Evolutionary conservation across 2,113 vertebrate species (phyloP).

Genomic region (Rhinolophus sinicus): DNA sequence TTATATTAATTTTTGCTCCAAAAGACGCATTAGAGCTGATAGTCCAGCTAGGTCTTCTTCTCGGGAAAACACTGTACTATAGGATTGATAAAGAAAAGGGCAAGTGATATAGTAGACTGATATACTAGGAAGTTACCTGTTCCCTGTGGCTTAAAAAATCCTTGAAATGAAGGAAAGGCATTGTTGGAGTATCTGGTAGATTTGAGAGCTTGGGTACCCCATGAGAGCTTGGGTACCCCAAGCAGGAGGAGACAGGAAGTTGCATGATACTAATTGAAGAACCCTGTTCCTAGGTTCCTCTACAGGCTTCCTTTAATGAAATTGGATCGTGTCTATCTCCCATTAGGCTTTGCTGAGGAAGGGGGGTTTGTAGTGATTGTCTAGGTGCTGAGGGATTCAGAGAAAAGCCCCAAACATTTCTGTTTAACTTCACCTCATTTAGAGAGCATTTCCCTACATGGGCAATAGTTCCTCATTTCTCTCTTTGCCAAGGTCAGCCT

Average conservation of each 20-base stretch:
- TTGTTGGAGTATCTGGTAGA: not conserved
- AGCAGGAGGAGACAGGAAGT: not conserved
- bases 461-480: not conserved
- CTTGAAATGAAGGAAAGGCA: not conserved
- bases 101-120: not conserved
- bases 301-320: not conserved
- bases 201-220: not conserved
- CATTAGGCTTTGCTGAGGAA: not conserved
- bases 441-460: not conserved
- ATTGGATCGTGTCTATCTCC: not conserved
- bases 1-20: no score
- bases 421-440: not conserved
- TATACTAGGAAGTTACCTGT: not conserved
- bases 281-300: not conserved
- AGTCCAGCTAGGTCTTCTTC: no score
- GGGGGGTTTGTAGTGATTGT: not conserved
- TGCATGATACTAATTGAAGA: not conserved
- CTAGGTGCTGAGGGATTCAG: not conserved
- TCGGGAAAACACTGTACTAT: no score
- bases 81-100: not conserved
- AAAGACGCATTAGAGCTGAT: no score
- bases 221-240: not conserved
- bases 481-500: not conserved
- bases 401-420: not conserved
- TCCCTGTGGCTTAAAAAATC: not conserved